Base-by-base conservation (phyloP, 2,797 vertebrate species). In the Myoxocephalus aenaeus region DNA sequence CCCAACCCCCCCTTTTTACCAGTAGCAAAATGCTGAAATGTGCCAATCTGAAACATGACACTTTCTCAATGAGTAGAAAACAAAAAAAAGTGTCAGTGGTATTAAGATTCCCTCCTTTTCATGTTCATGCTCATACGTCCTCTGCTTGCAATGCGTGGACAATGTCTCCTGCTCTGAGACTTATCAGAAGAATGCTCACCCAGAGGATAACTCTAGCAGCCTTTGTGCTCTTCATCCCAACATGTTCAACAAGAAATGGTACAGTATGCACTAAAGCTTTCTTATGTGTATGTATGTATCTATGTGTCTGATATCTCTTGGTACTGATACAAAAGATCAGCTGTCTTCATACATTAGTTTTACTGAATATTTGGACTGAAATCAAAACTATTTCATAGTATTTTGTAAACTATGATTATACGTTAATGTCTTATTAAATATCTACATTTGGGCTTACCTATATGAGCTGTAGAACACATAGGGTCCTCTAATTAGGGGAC, bases 21-120 rank as follows among this genome's bases (percentile, higher is more conserved):
- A 82, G 36, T 46, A 71, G 59, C 77, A 78, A 84, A 84, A 80
- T 85, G 86, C 78, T 89, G 87, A 87, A 90, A 86, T 92, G 76
- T 86, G n/a, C n/a, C n/a, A n/a, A n/a, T n/a, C n/a, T n/a, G 86
- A 86, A 83, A 79, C 90, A 92, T 81, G 90, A 93, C 84, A 90
- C 91, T 90, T 88, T 84, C 74, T 91, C 88, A 84, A 83, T 88
- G 88, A 29, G 50, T 18, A 20, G 32, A 5, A 32, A 3, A 18
- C 58, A 61, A 84, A 78, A 67, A 82, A n/a, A n/a, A 82, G 36
- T 46, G 83, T 76, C 82, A 70, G 64, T 51, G 51, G 73, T 89
- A 57, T 90, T 92, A 92, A 93, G 90, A 87, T 89, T 77, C 73
- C 81, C 79, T 86, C 83, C 78, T 83, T 87, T 77, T 79, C 65